These are phyloP conservation scores for Leucopsar rothschildi DNA, from an alignment of 2,113 vertebrate species.

Conservation along the genomic window DNA sequence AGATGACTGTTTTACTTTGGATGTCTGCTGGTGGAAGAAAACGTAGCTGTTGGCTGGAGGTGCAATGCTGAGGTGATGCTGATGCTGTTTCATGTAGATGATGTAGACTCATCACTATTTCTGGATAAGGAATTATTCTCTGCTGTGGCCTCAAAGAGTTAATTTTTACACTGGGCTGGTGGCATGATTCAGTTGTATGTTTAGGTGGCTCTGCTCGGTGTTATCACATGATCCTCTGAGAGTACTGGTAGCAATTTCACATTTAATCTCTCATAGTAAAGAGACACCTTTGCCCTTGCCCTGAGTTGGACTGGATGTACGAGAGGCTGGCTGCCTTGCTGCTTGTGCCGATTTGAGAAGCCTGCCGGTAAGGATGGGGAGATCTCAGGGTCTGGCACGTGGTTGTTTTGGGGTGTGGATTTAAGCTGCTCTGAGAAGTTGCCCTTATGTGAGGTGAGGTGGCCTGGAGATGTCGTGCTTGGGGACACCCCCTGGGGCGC, in stretches of 20 bases:
- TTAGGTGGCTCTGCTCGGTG: neutral
- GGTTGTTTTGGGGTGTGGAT: neutral
- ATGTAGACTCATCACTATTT: neutral
- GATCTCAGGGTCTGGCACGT: neutral
- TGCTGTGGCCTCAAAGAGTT: neutral
- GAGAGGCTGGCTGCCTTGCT: neutral
- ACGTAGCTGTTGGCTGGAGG: neutral
- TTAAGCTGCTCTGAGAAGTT: neutral
- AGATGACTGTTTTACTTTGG: neutral
- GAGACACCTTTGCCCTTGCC: neutral
- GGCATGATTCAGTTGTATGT: neutral
- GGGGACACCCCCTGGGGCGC: accelerated
- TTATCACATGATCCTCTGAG: neutral
- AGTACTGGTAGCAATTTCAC: neutral
- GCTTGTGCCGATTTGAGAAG: neutral
- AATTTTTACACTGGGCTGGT: neutral
- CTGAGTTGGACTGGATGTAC: neutral
- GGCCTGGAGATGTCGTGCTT: neutral
- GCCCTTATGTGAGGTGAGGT: neutral
- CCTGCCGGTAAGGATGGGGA: neutral
- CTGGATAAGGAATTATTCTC: neutral
- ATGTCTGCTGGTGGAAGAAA: neutral
- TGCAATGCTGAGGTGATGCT: neutral
- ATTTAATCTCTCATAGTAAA: neutral
- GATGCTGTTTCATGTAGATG: neutral